Evolutionary conservation across 2,888 invertebrate genomes (phyloP), one percentile per base, ranked within the genome.

Genomic region (Pogonocherus hispidulus): DNA sequence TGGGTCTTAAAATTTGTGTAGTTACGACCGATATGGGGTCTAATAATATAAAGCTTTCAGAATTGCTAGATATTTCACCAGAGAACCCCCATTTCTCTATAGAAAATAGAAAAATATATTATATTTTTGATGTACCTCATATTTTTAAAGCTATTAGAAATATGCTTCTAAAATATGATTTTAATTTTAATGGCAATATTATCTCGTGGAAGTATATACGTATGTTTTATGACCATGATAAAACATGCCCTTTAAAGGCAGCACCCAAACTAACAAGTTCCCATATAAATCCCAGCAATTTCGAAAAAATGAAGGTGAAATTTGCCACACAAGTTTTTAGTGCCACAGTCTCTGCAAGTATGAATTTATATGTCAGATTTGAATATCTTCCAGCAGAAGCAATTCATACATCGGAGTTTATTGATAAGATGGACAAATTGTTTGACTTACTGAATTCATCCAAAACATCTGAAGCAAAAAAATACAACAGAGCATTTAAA

Each of bases 291-390:
- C 72, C 73, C 8, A 66, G 27, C 18, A 65, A 57, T 9, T 74
- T 76, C 37, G 62, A 73, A 60, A 77, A 75, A 68, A 73, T 76
- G 71, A 73, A 73, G 9, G 72, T 76, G 0, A 73, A 73, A 56
- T 63, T 69, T 14, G 73, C 73, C 8, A 37, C 67, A 14, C 59
- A 70, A 51, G 19, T 70, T 8, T 70, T 70, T 20, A 70, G 70
- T 46, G 20, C 56, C 11, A 49, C 63, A n/a, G 66, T 70, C 1
- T 46, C 56, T 35, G 32, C 54, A n/a, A n/a, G 14, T 14, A 19
- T 51, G 4, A 51, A 27, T 51, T 51, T 51, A 51, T 51, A 51
- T 23, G 23, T 51, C 14, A 22, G 51, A 27, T 51, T 51, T 51
- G 23, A 16, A 23, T 22, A 14, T 51, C 11, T 51, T 27, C 51